Evolutionary conservation across 2,113 vertebrate species (phyloP), one percentile per base, ranked within the genome.

Genomic region (Galeopterus variegatus): DNA sequence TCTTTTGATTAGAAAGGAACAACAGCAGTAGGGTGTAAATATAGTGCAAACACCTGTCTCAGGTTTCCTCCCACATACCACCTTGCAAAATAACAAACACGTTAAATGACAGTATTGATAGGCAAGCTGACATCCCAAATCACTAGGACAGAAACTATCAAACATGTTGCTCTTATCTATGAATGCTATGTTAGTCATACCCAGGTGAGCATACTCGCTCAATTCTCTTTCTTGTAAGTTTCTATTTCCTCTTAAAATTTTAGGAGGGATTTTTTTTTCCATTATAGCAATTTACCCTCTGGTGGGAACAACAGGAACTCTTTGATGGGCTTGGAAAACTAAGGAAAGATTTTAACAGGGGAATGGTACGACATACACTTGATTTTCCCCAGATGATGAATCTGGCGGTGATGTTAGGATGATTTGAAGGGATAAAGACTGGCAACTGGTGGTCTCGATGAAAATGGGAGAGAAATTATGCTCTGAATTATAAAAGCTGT

Each of bases 1-100:
- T 54, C 58, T 97, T 93, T 77, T 95, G 93, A 93, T 96, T 94
- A 90, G 80, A 93, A 97, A 88, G 60, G 28, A 87, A 96, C 84
- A 90, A 64, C 50, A 95, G 50, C 75, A 81, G 86, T 62, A 67
- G 82, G 31, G 87, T 80, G 80, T 87, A 96, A 96, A 96, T 88
- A 95, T 62, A 95, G 80, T 73, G 33, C 79, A 86, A 19, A n/a
- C 93, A 94, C 86, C 93, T 97, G 89, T 91, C 87, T 94, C 70
- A 41, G 89, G 64, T 64, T 90, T 65, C 89, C n/a, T 90, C 45
- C 52, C 62, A 76, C 36, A 52, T 5, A 10, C 75, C 45, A 15
- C 72, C 79, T 95, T 96, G 87, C 91, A 21, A 94, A 93, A 72
- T 45, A 84, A 56, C 26, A 90, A 83, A 72, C 10, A 56, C 52